Conservation (phyloP, 1,140 invertebrate species). For the Cepaea nemoralis region DNA sequence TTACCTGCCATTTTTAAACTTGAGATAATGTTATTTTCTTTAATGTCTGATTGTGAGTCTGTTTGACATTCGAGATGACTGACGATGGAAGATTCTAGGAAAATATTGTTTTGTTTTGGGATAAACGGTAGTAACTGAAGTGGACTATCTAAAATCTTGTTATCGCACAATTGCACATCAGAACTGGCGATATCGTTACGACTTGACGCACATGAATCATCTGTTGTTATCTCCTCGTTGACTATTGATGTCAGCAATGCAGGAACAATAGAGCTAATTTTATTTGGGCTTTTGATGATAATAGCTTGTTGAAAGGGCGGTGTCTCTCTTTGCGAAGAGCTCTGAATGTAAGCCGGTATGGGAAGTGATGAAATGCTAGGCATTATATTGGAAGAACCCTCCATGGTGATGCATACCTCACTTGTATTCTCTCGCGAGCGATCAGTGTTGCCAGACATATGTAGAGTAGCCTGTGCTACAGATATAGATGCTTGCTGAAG, state of each 20-base stretch:
- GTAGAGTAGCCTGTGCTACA: background rate
- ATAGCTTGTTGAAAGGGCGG: background rate
- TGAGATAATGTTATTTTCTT: background rate
- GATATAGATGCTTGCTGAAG: background rate
- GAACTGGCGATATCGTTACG: background rate
- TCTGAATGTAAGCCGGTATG: slow-evolving; percentile 6
- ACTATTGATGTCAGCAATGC: no score
- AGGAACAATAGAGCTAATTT: background rate
- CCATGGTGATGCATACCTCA: background rate
- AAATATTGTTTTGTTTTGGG: background rate
- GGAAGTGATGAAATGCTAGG: background rate
- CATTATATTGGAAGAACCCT: background rate
- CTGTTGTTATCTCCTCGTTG: no score
- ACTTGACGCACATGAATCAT: background rate
- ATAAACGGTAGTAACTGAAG: background rate
- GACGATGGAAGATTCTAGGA: background rate
- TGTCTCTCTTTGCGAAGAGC: background rate
- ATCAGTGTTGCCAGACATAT: background rate
- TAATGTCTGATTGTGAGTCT: background rate
- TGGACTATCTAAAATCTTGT: background rate
- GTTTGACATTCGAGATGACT: no score
- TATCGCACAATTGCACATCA: background rate
- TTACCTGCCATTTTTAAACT: background rate
- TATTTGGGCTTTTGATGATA: background rate
- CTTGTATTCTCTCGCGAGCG: background rate